A percentile compares a stretch with the other conserved stretches of the same genome.
These are phyloP conservation scores for Stegostoma tigrinum DNA, from an alignment of 2,113 vertebrate species.

Conservation along the genomic window DNA sequence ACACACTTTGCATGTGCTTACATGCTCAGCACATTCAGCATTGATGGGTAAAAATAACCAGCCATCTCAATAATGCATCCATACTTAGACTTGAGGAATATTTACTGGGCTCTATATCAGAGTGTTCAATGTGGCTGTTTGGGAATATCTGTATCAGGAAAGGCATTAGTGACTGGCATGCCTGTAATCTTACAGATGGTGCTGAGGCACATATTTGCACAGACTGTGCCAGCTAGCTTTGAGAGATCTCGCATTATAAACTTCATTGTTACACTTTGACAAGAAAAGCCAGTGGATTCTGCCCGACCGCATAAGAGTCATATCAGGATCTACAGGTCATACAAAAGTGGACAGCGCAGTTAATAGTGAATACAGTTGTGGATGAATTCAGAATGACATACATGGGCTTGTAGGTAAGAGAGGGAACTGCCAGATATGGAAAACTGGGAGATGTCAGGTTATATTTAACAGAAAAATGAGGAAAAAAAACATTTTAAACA, in stretches of 20 bases:
- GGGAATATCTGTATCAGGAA: not conserved
- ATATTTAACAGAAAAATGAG: not conserved
- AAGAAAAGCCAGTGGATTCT: not conserved
- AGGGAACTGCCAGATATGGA: not conserved
- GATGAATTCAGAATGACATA: not conserved
- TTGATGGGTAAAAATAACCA: not conserved
- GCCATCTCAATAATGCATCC: not conserved
- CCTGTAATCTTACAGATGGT: not conserved
- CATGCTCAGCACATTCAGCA: not conserved
- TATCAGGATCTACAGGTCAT: too few relatives aligned
- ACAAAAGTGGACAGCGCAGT: not conserved
- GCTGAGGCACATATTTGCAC: not conserved
- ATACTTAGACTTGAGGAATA: not conserved
- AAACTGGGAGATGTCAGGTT: not conserved
- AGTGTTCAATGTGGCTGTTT: not conserved
- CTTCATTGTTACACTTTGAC: not conserved
- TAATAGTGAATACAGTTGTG: not conserved
- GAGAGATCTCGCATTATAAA: not conserved
- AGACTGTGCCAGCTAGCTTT: not conserved
- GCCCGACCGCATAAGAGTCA: too few relatives aligned
- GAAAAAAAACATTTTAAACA: not conserved
- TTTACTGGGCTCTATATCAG: not conserved
- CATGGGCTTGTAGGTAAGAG: not conserved
- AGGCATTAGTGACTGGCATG: not conserved
- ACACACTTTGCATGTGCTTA: not conserved